Conservation (phyloP, 2,797 vertebrate genomes). For the Stomatorhinus walkeri region DNA sequence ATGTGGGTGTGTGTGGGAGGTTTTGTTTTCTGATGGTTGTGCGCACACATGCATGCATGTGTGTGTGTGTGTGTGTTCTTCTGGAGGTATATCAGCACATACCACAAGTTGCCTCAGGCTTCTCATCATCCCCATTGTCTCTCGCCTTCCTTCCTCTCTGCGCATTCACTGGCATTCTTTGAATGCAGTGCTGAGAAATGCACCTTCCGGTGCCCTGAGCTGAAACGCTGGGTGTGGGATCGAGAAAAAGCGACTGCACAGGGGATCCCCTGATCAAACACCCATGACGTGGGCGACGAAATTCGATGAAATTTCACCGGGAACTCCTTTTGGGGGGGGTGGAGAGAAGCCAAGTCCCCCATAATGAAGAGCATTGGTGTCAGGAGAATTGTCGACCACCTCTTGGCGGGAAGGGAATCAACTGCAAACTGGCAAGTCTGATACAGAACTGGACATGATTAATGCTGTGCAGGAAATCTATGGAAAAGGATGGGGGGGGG, state of each 20-base stretch:
- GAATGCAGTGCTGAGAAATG: neutral
- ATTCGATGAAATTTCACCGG: slow-evolving; percentile 1
- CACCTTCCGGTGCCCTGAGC: neutral
- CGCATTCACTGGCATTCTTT: neutral
- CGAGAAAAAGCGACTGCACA: neutral
- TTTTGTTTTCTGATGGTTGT: slow-evolving; percentile 2
- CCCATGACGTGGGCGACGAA: neutral
- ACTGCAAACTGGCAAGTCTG: neutral
- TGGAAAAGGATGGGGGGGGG: neutral
- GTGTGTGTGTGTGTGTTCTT: neutral
- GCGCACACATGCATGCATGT: neutral
- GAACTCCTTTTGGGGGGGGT: neutral
- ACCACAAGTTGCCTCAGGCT: neutral
- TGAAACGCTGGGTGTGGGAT: neutral
- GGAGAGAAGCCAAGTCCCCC: neutral
- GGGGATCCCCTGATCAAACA: slow-evolving; percentile 12
- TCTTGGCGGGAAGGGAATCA: neutral
- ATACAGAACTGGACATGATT: neutral
- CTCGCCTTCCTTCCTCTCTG: slow-evolving; percentile 7
- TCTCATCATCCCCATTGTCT: neutral
- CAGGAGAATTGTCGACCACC: neutral
- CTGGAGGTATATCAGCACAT: neutral
- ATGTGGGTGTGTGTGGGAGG: neutral
- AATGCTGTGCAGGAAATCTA: neutral
- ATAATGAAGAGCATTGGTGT: neutral